Conservation (phyloP, 2,888 invertebrate species). For the Drosophila infuscata region DNA sequence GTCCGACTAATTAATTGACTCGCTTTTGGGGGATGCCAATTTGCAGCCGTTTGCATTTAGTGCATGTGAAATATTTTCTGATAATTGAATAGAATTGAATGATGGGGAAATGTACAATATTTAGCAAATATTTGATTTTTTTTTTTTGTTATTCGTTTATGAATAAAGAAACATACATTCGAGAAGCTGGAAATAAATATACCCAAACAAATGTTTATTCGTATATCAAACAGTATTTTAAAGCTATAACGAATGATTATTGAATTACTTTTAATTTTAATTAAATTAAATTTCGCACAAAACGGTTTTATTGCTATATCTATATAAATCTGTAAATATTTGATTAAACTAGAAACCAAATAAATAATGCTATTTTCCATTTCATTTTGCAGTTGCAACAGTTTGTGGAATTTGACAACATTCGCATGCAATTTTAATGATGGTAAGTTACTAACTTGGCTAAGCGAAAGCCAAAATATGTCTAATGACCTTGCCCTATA, state of each 20-base stretch:
- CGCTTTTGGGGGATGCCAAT: neutral
- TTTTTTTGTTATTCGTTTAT: neutral
- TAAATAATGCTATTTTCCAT: neutral
- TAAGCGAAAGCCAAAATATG: conserved; percentile 9
- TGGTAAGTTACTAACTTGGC: conserved; percentile 55
- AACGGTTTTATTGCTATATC: too few relatives aligned
- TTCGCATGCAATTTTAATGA: conserved; percentile 54
- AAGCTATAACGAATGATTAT: neutral
- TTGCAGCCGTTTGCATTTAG: neutral
- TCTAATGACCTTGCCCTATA: neutral
- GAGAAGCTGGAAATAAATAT: neutral
- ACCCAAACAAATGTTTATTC: neutral
- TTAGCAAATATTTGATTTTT: neutral
- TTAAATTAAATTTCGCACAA: neutral
- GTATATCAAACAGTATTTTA: neutral
- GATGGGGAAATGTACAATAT: neutral
- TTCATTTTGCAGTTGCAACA: conserved; percentile 45
- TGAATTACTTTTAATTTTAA: neutral
- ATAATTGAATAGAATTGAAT: neutral
- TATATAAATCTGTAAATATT: neutral
- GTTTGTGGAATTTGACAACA: conserved; percentile 38
- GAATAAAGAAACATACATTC: neutral
- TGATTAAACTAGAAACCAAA: neutral
- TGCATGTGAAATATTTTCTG: neutral
- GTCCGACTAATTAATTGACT: conserved; percentile 31